These are phyloP conservation scores for Hyperoplus immaculatus DNA, from an alignment of 2,797 vertebrate genomes.

Conservation along the genomic window DNA sequence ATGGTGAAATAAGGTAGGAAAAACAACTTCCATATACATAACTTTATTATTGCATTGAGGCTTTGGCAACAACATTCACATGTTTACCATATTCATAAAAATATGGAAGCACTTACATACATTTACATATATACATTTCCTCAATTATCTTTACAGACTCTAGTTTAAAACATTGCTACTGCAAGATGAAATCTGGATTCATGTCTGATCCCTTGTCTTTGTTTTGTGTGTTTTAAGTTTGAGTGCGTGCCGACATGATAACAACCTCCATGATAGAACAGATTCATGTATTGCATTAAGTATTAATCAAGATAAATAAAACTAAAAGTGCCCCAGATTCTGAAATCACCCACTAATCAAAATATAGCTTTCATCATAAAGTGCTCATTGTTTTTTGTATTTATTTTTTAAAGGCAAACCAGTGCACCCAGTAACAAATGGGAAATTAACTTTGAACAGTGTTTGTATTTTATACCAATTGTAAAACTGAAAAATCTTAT, in stretches of 20 bases:
- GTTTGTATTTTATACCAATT: neutral
- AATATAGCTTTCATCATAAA: conserved; percentile 47
- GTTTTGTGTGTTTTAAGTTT: conserved; percentile 8
- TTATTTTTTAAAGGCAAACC: conserved; percentile 28
- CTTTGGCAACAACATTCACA: conserved; percentile 56
- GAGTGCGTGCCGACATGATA: conserved; percentile 50
- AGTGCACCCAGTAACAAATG: conserved; percentile 39
- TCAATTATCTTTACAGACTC: conserved; percentile 4
- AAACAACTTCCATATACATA: conserved; percentile 35
- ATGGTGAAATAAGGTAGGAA: neutral
- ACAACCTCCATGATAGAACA: conserved; percentile 7
- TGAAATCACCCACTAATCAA: conserved; percentile 38
- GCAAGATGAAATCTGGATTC: conserved; percentile 38
- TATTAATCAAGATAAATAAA: conserved; percentile 20
- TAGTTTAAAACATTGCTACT: conserved; percentile 38
- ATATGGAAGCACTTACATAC: conserved; percentile 42
- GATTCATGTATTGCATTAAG: conserved; percentile 33
- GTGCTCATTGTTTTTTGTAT: conserved; percentile 44
- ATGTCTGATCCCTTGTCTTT: conserved; percentile 4
- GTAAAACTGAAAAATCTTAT: neutral
- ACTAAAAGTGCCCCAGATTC: conserved; percentile 30
- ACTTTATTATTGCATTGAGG: conserved; percentile 80
- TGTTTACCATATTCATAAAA: conserved; percentile 56
- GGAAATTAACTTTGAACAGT: conserved; percentile 15
- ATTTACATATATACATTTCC: conserved; percentile 52